phyloP scores from a whole-genome alignment of 2,113 vertebrate genomes.

The Semnornis frantzii region DNA sequence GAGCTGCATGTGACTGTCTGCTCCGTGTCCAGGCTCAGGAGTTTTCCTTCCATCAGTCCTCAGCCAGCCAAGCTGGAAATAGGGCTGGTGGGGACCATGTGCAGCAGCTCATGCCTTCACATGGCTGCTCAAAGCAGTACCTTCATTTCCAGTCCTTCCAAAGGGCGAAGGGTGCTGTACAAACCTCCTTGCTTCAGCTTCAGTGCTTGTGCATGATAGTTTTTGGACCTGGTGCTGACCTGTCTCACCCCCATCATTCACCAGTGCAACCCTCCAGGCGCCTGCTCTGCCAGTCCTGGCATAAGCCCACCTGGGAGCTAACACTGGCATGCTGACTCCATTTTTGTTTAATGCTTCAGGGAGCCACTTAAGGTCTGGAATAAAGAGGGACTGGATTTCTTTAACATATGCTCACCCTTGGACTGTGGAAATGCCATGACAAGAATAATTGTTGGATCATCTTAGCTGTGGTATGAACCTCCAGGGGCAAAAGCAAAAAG shows the following conservation, averaged over 20 bases:
- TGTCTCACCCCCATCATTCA: rapidly evolving
- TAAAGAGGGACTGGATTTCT: background rate
- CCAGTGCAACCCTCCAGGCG: background rate
- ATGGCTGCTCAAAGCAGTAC: background rate
- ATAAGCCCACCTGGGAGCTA: background rate
- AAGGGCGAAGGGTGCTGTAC: background rate
- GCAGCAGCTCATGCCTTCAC: background rate
- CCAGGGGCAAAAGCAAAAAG: background rate
- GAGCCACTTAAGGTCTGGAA: background rate
- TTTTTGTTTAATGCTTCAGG: background rate
- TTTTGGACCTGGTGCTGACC: background rate
- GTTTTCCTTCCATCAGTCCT: background rate
- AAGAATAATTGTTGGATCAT: conserved; percentile 19
- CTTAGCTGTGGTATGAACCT: background rate
- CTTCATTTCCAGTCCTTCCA: background rate
- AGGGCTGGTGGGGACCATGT: background rate
- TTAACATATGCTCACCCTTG: background rate
- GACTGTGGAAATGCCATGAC: background rate
- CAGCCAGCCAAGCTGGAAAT: conserved; percentile 10
- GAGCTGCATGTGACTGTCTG: background rate
- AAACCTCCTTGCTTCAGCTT: background rate
- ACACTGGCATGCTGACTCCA: rapidly evolving
- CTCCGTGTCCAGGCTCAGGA: background rate
- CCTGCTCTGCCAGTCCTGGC: background rate
- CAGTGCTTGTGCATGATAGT: rapidly evolving